phyloP scores from a whole-genome alignment of 2,113 vertebrate genomes.

The Aramus guarauna region DNA sequence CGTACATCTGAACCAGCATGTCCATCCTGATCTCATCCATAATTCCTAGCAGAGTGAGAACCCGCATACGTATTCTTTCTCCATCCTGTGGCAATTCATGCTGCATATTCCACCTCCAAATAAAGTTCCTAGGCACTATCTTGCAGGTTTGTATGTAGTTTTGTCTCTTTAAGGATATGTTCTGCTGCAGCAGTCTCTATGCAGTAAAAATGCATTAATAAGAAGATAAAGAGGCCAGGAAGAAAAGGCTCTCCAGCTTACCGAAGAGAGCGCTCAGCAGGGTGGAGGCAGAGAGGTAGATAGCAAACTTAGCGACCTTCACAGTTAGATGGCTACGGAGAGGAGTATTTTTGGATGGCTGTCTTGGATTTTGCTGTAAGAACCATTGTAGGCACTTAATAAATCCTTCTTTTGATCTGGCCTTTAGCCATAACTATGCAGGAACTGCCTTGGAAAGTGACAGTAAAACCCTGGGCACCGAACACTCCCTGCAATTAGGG shows the following conservation, averaged over 20 bases:
- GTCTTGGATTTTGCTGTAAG: neutral
- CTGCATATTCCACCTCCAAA: neutral
- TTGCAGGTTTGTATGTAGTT: neutral
- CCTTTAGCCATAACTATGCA: neutral
- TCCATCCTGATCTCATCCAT: neutral
- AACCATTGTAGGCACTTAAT: neutral
- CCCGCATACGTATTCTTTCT: rapidly evolving
- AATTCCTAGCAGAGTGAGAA: neutral
- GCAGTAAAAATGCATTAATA: neutral
- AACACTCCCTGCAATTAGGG: neutral
- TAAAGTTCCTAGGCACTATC: neutral
- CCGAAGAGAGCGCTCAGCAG: rapidly evolving
- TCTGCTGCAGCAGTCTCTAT: neutral
- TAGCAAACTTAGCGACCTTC: neutral
- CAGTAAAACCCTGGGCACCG: neutral
- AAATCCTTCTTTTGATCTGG: neutral
- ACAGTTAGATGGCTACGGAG: neutral
- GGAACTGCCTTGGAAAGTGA: neutral
- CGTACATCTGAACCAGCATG: neutral
- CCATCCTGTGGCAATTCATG: neutral
- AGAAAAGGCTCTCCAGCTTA: neutral
- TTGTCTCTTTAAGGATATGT: neutral
- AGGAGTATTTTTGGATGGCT: neutral
- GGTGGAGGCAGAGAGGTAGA: neutral
- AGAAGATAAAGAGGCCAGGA: neutral